Evolutionary conservation across 2,113 vertebrate genomes (phyloP).

Genomic region (Chaetodon trifascialis): DNA sequence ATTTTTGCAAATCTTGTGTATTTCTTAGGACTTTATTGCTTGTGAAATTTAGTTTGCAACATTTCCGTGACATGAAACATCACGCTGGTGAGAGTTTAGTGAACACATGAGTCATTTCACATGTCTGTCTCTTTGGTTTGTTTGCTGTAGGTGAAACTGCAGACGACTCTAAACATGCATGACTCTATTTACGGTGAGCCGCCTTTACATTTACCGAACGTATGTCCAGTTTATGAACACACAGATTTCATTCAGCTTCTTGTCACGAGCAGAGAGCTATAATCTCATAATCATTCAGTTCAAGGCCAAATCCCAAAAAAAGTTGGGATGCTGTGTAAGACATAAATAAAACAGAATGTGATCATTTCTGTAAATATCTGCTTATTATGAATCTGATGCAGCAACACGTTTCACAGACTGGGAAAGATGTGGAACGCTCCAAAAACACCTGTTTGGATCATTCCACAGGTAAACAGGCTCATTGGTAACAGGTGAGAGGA

Average conservation of each 20-base stretch:
- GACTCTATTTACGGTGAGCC: slow-evolving; percentile 45
- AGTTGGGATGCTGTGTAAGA: too few species aligned
- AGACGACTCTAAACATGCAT: slow-evolving; percentile 12
- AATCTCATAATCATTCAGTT: too few species aligned
- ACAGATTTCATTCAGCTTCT: not conserved
- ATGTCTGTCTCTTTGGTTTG: not conserved
- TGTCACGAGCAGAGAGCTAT: not conserved
- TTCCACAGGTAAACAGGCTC: too few species aligned
- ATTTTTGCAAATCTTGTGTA: not conserved
- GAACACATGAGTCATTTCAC: not conserved
- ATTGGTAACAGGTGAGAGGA: too few species aligned
- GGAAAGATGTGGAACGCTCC: too few species aligned
- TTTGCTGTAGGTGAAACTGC: slow-evolving; percentile 39
- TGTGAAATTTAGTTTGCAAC: not conserved
- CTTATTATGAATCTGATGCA: too few species aligned
- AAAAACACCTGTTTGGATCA: too few species aligned
- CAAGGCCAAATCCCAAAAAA: too few species aligned
- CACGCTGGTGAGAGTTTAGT: not conserved
- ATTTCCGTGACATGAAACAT: not conserved
- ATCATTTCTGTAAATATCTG: too few species aligned
- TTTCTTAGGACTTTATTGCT: not conserved
- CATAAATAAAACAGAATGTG: too few species aligned
- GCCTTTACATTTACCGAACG: not conserved
- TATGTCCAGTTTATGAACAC: not conserved
- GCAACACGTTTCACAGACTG: too few species aligned